Evolutionary conservation across 2,113 vertebrate species (phyloP).

Genomic region (Hiodon alosoides): DNA sequence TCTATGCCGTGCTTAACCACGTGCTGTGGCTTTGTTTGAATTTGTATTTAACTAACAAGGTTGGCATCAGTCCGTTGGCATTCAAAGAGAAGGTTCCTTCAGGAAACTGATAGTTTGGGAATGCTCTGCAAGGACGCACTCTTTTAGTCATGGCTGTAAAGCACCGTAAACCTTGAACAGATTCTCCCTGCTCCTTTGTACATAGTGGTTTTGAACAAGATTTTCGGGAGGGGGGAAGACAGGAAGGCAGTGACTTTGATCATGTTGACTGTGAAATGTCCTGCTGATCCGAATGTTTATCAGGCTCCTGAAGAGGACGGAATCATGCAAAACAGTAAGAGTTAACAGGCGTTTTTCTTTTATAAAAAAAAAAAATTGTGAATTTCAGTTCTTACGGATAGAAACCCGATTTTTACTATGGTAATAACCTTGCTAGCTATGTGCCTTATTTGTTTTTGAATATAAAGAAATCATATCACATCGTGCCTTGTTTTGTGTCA

Average conservation of each 20-base stretch:
- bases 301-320: too few relatives aligned
- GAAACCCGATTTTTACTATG: too few relatives aligned
- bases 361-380: too few relatives aligned
- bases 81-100: slow-evolving; percentile 36
- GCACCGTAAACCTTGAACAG: not conserved
- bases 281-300: not conserved
- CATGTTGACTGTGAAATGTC: not conserved
- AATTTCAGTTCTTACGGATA: too few relatives aligned
- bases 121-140: not conserved
- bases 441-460: too few relatives aligned
- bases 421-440: too few relatives aligned
- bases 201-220: not conserved
- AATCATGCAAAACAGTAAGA: too few relatives aligned
- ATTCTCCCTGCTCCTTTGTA: not conserved
- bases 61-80: slow-evolving; percentile 38
- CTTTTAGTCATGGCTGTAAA: not conserved
- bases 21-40: slow-evolving; percentile 32
- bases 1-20: slow-evolving; percentile 29
- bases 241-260: not conserved
- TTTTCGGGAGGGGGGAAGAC: not conserved
- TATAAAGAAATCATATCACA: too few relatives aligned
- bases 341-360: too few relatives aligned
- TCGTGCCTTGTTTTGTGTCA: too few relatives aligned
- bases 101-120: slow-evolving; percentile 31
- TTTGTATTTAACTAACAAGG: slow-evolving; percentile 40